phyloP scores from a whole-genome alignment of 2,797 vertebrate genomes.

The Ctenopoma multispine region DNA sequence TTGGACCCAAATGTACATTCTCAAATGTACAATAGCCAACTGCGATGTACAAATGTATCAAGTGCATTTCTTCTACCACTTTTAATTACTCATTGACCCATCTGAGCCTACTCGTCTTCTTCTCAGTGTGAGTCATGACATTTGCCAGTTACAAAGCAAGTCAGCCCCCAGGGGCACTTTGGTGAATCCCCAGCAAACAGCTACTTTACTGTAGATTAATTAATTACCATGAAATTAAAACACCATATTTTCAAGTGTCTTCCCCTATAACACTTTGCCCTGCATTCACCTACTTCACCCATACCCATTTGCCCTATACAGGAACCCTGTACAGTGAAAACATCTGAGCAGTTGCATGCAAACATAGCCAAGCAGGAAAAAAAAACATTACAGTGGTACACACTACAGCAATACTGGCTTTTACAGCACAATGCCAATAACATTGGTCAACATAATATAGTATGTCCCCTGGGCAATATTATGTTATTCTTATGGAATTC shows the following conservation, averaged over 20 bases:
- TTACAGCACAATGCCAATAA: neutral
- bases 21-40: conserved; percentile 8
- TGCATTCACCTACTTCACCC: conserved; percentile 46
- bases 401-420: neutral
- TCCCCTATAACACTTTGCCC: conserved; percentile 56
- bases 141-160: conserved; percentile 70
- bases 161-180: conserved; percentile 51
- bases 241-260: conserved; percentile 51
- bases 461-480: no score
- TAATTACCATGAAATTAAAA: conserved; percentile 75
- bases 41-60: conserved; percentile 19
- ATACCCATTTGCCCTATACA: conserved; percentile 22
- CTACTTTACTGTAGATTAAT: conserved; percentile 66
- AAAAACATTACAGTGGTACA: neutral
- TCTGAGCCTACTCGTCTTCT: conserved; percentile 42
- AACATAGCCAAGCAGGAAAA: neutral
- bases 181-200: conserved; percentile 59
- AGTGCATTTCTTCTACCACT: conserved; percentile 18
- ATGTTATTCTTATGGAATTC: no score
- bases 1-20: neutral
- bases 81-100: conserved; percentile 61
- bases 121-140: conserved; percentile 73
- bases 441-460: no score
- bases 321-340: conserved; percentile 9
- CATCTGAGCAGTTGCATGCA: conserved; percentile 4